Conservation (phyloP, 2,797 vertebrate genomes). For the Chelidonichthys spinosus region DNA sequence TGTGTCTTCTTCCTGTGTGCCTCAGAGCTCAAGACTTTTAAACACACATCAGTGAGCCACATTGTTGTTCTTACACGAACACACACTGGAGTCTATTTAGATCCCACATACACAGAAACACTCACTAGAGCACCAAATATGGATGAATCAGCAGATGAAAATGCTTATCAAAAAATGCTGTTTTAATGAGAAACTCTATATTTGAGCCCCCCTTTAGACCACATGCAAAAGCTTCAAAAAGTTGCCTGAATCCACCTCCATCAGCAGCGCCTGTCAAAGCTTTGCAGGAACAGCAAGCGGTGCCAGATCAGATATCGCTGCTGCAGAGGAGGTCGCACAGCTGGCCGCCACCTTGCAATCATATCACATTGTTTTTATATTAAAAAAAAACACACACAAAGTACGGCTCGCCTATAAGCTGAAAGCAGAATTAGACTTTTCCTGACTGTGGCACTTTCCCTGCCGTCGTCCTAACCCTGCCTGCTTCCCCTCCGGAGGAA, state of each 20-base stretch:
- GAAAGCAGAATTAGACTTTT: slow-evolving; percentile 46
- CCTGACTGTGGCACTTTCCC: slow-evolving; percentile 56
- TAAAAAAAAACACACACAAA: slow-evolving; percentile 39
- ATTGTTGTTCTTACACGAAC: neutral
- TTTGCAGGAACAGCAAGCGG: slow-evolving; percentile 13
- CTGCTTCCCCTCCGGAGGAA: slow-evolving; percentile 50
- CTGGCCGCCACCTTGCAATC: slow-evolving; percentile 30
- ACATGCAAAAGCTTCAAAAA: slow-evolving; percentile 15
- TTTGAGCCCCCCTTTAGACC: neutral
- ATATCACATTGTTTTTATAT: slow-evolving; percentile 51
- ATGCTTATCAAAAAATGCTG: neutral
- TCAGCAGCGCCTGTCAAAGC: slow-evolving; percentile 42
- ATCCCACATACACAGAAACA: neutral
- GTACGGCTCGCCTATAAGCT: slow-evolving; percentile 11
- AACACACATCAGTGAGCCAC: slow-evolving; percentile 1
- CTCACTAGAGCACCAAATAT: neutral
- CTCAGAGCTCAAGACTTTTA: neutral
- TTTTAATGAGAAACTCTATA: neutral
- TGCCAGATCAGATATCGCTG: slow-evolving; percentile 41
- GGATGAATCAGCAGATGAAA: slow-evolving; percentile 3
- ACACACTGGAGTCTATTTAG: neutral
- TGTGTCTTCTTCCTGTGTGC: neutral
- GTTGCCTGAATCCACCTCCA: slow-evolving; percentile 30
- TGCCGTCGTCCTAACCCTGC: slow-evolving; percentile 55
- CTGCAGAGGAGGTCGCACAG: slow-evolving; percentile 48